These are phyloP conservation scores for Poecilobothrus nobilitatus DNA, from an alignment of 2,888 invertebrate genomes.

Conservation along the genomic window DNA sequence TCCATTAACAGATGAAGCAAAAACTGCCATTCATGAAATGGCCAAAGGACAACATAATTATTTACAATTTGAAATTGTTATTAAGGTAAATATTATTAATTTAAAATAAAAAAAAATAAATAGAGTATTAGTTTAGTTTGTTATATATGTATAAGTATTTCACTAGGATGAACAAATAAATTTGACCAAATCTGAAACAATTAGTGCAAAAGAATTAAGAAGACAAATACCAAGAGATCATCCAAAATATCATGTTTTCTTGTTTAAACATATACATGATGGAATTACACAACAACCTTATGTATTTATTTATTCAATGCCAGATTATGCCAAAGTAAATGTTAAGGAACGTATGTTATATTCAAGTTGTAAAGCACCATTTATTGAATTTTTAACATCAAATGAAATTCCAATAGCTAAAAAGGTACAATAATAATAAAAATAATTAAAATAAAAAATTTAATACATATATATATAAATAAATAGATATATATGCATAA, in stretches of 20 bases:
- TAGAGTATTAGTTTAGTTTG: neutral
- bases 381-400: slow-evolving; percentile 72
- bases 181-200: slow-evolving; percentile 62
- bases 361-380: slow-evolving; percentile 91
- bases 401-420: slow-evolving; percentile 73
- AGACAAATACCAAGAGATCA: slow-evolving; percentile 70
- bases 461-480: too few species aligned
- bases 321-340: slow-evolving; percentile 82
- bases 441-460: too few species aligned
- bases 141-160: slow-evolving; percentile 21
- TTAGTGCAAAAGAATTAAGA: slow-evolving; percentile 56
- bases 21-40: slow-evolving; percentile 66
- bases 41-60: slow-evolving; percentile 71
- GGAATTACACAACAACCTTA: slow-evolving; percentile 79
- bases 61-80: slow-evolving; percentile 78
- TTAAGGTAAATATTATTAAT: slow-evolving; percentile 44
- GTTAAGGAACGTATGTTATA: slow-evolving; percentile 98
- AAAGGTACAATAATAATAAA: slow-evolving; percentile 60
- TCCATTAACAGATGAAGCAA: slow-evolving; percentile 75
- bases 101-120: neutral
- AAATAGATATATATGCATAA: too few species aligned
- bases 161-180: slow-evolving; percentile 71
- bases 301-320: slow-evolving; percentile 98
- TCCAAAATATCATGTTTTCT: slow-evolving; percentile 72
- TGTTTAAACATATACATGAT: slow-evolving; percentile 87